Base-by-base conservation (phyloP, 2,113 vertebrate genomes). In the Paradoxurus hermaphroditus region DNA sequence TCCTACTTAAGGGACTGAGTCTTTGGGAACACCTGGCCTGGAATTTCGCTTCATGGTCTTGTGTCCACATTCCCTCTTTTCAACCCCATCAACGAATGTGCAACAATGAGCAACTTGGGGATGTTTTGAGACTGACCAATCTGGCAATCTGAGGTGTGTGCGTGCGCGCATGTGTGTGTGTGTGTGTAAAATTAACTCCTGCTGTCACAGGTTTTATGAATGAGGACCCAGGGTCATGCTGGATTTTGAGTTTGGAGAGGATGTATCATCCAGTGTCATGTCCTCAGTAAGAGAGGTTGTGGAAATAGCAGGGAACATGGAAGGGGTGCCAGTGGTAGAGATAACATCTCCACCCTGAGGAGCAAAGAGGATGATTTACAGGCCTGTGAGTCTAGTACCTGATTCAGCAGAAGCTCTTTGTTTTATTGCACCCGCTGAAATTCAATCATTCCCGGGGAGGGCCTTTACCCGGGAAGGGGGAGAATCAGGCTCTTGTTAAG, bases 391-490 rank as follows among this genome's bases (percentile, higher is more conserved):
- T 14, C 79, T 36, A 36, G 31, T 0, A 25, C 87, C 96, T 97
- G 97, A 97, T 44, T 97, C 97, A 96, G 96, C 97, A 96, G 89
- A 94, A 96, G 62, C 25, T 79, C 41, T 90, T 85, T 94, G 82
- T 62, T 96, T 95, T 73, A 97, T 86, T 77, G 87, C 51, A 19
- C 46, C 53, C 0, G 6, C 62, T 75, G 96, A 96, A 97, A 97
- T 82, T 94, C 92, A 86, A 46, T 97, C 96, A 96, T 86, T 92
- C 86, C 81, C 29, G 1, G 36, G 88, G 87, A 81, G 36, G 39
- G 44, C 68, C 51, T 98, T 83, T 53, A 67, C 67, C 68, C 0
- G 0, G 14, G 25, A 93, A 91, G 44, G 41, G 56, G 51, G 62
- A 72, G 72, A 72, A 36, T 19, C 8, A 4, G 41, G 39, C 70